phyloP scores from a whole-genome alignment of 2,797 vertebrate genomes.

The Phoxinus dragarum region DNA sequence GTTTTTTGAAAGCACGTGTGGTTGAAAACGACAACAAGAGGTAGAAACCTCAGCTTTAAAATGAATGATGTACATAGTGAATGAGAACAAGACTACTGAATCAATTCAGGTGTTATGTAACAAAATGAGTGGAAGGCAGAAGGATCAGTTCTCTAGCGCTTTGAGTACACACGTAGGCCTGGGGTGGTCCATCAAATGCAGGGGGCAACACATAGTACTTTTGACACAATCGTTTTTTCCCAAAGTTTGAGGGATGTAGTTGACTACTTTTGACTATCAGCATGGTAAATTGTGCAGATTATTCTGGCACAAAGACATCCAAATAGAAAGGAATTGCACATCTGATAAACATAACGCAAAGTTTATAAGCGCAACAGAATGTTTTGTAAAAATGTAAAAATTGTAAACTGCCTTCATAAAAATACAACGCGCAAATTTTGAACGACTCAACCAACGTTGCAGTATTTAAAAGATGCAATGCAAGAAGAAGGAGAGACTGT shows the following conservation, averaged over 20 bases:
- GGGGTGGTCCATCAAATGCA: background rate
- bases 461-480: background rate
- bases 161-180: background rate
- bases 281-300: background rate
- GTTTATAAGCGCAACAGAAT: background rate
- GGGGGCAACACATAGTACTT: background rate
- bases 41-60: conserved; percentile 19
- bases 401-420: background rate
- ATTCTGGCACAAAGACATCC: background rate
- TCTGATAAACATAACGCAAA: background rate
- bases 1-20: conserved; percentile 2
- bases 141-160: background rate
- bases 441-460: background rate
- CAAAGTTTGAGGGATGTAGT: background rate
- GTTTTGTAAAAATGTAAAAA: background rate
- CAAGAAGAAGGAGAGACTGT: background rate
- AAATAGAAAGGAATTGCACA: background rate
- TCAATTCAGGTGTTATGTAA: conserved; percentile 12
- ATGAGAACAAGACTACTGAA: conserved; percentile 17
- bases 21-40: background rate
- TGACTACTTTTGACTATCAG: background rate
- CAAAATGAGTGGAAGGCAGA: background rate
- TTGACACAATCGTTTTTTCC: background rate
- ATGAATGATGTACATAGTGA: background rate
- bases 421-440: background rate